phyloP scores from a whole-genome alignment of 2,888 invertebrate genomes.

The Aelia acuminata region DNA sequence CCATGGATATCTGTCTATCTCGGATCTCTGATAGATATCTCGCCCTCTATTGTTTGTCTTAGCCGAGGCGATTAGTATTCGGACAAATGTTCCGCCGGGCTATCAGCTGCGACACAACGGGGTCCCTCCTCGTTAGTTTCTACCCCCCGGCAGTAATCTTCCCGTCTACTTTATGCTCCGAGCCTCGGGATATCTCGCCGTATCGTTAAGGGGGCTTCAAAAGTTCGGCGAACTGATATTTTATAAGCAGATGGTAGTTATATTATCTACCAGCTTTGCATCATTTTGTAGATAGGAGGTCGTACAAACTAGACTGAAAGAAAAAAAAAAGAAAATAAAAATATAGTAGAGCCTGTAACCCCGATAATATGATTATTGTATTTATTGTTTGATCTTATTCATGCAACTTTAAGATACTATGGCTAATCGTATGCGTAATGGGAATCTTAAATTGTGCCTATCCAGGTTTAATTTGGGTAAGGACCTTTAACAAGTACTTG shows the following conservation, averaged over 20 bases:
- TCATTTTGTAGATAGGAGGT: too few relatives aligned
- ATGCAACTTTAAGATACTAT: too few relatives aligned
- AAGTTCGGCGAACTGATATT: background rate
- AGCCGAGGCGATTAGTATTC: constrained; percentile 51
- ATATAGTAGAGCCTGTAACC: too few relatives aligned
- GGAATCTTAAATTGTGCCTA: too few relatives aligned
- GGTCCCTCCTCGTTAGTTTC: constrained; percentile 38
- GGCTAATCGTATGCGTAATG: too few relatives aligned
- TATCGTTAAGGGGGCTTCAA: background rate
- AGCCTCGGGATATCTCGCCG: background rate
- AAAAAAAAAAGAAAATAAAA: too few relatives aligned
- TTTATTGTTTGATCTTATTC: too few relatives aligned
- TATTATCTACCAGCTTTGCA: too few relatives aligned
- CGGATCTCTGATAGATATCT: constrained; percentile 30
- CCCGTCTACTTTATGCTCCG: constrained; percentile 23
- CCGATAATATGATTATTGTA: too few relatives aligned
- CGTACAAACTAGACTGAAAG: too few relatives aligned
- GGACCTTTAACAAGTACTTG: too few relatives aligned
- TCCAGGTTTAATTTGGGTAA: too few relatives aligned
- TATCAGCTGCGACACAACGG: constrained; percentile 48
- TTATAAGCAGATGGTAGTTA: background rate
- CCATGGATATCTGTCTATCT: constrained; percentile 39
- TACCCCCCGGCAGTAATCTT: background rate
- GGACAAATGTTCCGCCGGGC: constrained; percentile 50
- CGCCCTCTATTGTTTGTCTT: constrained; percentile 51